Percentiles rank a stretch among this genome's conserved stretches.
Evolutionary conservation across 1,140 invertebrate species (phyloP).

Genomic region (Phymastichus coffea): DNA sequence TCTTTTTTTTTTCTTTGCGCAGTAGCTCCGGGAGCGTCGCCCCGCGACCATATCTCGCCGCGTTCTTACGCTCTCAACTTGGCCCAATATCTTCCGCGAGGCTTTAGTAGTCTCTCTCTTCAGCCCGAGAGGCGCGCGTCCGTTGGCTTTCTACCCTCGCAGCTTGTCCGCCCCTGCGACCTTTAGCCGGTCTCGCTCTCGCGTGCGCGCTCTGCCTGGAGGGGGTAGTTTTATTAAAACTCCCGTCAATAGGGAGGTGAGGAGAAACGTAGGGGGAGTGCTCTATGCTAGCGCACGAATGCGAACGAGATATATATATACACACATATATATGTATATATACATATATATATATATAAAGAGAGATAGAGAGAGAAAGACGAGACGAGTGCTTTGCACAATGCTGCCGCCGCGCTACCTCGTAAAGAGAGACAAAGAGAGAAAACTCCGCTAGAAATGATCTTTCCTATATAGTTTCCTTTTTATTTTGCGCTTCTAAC

Average conservation of each 20-base stretch:
- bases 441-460: too few relatives aligned
- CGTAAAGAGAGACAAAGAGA: too few relatives aligned
- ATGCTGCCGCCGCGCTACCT: too few relatives aligned
- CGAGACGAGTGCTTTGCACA: neutral
- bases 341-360: too few relatives aligned
- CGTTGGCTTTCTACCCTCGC: conserved; percentile 16
- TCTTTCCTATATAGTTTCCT: too few relatives aligned
- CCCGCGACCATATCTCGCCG: conserved; percentile 35
- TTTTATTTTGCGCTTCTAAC: too few relatives aligned
- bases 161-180: conserved; percentile 37
- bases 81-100: conserved; percentile 40
- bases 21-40: too few relatives aligned
- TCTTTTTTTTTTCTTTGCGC: neutral
- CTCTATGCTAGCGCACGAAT: conserved; percentile 11
- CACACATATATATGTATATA: too few relatives aligned
- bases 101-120: conserved; percentile 27
- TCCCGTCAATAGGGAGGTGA: conserved; percentile 37
- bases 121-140: too few relatives aligned
- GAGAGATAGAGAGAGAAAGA: neutral
- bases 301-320: neutral
- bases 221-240: conserved; percentile 47
- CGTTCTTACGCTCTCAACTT: conserved; percentile 38
- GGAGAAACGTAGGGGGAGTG: conserved; percentile 27
- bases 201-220: too few relatives aligned
- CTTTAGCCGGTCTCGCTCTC: conserved; percentile 28